Base-by-base conservation (phyloP, 2,888 invertebrate species). In the Schizaphis graminum region DNA sequence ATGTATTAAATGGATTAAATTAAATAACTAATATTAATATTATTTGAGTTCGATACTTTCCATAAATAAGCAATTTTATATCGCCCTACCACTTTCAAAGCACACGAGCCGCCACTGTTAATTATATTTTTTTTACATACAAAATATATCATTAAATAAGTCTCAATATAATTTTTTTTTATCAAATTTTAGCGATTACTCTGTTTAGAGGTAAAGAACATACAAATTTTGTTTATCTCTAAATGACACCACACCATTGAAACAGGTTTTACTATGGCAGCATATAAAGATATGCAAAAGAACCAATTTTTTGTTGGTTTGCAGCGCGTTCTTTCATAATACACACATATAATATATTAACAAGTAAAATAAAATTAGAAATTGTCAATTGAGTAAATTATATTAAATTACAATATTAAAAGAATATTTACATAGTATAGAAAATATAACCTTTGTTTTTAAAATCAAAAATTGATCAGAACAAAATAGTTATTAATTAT, bases 381-480 rank as follows among this genome's bases (percentile, higher is more conserved):
- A 3, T 44, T 44, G 41, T n/a, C 41, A 44, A 67, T 7, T 35
- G 1, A 35, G 7, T 67, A 67, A n/a, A 67, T 67, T 35, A 7
- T 67, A 2, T 35, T n/a, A 13, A 67, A n/a, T 67, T 11, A 61
- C 3, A 11, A 53, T 21, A 16, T 28, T 28, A 57, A 8, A 10
- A 57, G 26, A 26, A 57, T 28, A 57, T 26, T 57, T 57, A 26
- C 8, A 57, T 57, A 57, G 0, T 5, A 57, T 28, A 10, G 26
- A 28, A 57, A 57, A 61, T 28, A 61, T 61, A 28, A 61, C 10
- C 11, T 61, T 61, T 61, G 28, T 57, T 57, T 57, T 57, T 57
- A 57, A 57, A 61, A 61, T 61, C 28, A 61, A 61, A 11, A 61
- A 94, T 94, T 94, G 92, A 91, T 95, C 95, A 95, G 94, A 41